Evolutionary conservation across 2,113 vertebrate genomes (phyloP).

Genomic region (human): DNA sequence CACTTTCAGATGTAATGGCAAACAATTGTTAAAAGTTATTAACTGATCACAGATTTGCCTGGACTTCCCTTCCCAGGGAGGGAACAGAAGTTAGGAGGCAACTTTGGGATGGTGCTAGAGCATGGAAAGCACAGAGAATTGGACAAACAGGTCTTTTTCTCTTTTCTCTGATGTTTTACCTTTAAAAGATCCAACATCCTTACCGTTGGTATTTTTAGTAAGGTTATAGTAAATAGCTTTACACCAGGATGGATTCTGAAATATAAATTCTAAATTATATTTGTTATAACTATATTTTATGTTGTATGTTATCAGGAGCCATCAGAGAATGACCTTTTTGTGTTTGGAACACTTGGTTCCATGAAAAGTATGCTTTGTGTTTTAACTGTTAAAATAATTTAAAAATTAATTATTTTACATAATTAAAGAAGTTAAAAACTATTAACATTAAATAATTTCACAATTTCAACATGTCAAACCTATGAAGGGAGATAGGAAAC

Average conservation of each 20-base stretch:
- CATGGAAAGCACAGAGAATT: neutral
- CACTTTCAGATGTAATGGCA: neutral
- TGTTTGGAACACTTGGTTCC: constrained; percentile 41
- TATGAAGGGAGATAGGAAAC: constrained; percentile 10
- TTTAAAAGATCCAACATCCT: constrained; percentile 6
- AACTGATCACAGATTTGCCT: neutral
- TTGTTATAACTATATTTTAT: constrained; percentile 13
- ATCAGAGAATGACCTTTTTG: neutral
- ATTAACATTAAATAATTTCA: constrained; percentile 13
- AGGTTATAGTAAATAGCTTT: neutral
- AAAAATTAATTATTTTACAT: neutral
- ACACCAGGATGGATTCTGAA: constrained; percentile 26
- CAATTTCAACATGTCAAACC: neutral
- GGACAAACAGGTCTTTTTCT: neutral
- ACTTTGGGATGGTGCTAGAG: neutral
- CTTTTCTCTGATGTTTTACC: neutral
- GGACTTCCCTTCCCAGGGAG: neutral
- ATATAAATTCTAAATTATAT: constrained; percentile 40
- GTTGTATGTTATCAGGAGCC: constrained; percentile 1
- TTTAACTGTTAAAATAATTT: constrained; percentile 7
- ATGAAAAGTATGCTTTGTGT: constrained; percentile 24
- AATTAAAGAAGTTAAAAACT: neutral
- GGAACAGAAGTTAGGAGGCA: neutral
- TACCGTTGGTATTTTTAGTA: constrained; percentile 37
- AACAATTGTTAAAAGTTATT: neutral